Evolutionary conservation across 2,113 vertebrate genomes (phyloP).

Genomic region (Neodon shergylaensis): DNA sequence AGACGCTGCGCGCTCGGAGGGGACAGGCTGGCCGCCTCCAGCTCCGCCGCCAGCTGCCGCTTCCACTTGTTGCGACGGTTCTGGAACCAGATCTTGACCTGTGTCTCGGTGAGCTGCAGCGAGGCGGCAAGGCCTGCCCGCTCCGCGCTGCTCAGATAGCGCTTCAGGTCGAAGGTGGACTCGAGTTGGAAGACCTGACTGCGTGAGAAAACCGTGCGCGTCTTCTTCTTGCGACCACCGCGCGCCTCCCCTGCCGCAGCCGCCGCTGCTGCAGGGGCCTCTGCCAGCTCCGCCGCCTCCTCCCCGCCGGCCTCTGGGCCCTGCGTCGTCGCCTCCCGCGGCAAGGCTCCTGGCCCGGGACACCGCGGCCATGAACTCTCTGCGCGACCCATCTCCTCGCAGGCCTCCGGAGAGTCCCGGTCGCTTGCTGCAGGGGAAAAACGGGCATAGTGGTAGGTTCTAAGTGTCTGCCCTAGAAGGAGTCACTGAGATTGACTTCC

Average conservation of each 20-base stretch:
- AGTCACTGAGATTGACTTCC: neutral
- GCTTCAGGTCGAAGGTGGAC: conserved; percentile 93
- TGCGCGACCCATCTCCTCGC: conserved; percentile 86
- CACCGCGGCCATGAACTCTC: conserved; percentile 81
- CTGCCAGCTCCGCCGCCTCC: conserved; percentile 71
- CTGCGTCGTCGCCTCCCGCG: conserved; percentile 50
- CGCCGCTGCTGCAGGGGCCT: conserved; percentile 64
- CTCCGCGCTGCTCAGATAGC: conserved; percentile 93
- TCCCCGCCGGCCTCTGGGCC: conserved; percentile 54
- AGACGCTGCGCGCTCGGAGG: conserved; percentile 90
- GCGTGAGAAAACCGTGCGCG: conserved; percentile 93
- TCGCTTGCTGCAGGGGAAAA: conserved; percentile 87
- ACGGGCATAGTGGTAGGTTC: conserved; percentile 27
- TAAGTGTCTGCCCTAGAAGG: neutral
- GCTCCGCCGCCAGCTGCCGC: conserved; percentile 92
- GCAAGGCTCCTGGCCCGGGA: conserved; percentile 65
- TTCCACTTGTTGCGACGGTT: conserved; percentile 96
- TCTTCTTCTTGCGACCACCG: conserved; percentile 90
- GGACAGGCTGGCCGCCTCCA: conserved; percentile 90
- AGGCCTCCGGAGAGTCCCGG: conserved; percentile 89
- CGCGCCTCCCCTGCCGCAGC: conserved; percentile 56
- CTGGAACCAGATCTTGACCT: conserved; percentile 96
- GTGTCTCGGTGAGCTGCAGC: conserved; percentile 92
- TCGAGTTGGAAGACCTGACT: conserved; percentile 94
- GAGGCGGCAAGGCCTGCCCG: conserved; percentile 91